Percentiles rank a stretch among this genome's conserved stretches.
These are phyloP conservation scores for Scaptomyza pallida DNA, from an alignment of 1,140 invertebrate species.

Conservation along the genomic window DNA sequence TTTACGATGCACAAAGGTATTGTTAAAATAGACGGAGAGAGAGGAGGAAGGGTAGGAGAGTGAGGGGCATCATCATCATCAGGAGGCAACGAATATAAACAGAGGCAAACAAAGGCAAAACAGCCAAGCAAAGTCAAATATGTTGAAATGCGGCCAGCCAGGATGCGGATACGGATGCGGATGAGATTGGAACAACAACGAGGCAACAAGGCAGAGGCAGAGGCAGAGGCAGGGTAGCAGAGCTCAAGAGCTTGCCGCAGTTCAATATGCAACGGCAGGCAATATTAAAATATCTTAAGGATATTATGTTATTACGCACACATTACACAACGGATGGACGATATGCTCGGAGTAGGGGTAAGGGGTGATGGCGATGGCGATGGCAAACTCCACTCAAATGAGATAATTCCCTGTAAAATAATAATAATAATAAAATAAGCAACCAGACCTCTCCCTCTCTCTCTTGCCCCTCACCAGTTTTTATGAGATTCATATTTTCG, in stretches of 20 bases:
- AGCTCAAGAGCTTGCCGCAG: slow-evolving; percentile 56
- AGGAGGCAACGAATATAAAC: slow-evolving; percentile 60
- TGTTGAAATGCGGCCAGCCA: slow-evolving; percentile 79
- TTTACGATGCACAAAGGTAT: slow-evolving; percentile 84
- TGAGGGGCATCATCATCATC: neutral
- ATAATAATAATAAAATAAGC: slow-evolving; percentile 83
- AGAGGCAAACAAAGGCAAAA: slow-evolving; percentile 67
- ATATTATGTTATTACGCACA: slow-evolving; percentile 83
- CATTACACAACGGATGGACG: slow-evolving; percentile 63
- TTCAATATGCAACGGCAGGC: slow-evolving; percentile 82
- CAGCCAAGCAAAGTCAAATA: slow-evolving; percentile 77
- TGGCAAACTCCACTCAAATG: slow-evolving; percentile 76
- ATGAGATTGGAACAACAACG: slow-evolving; percentile 23
- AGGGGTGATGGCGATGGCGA: slow-evolving; percentile 6
- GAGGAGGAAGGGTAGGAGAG: slow-evolving; percentile 23
- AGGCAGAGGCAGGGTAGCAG: too few species aligned
- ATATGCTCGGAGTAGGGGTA: neutral
- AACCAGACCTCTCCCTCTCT: slow-evolving; percentile 10
- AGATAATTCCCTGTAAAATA: slow-evolving; percentile 83
- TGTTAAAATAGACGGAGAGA: slow-evolving; percentile 60
- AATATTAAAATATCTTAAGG: slow-evolving; percentile 83
- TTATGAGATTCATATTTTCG: slow-evolving; percentile 80
- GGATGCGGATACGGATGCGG: slow-evolving; percentile 30
- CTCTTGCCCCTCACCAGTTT: slow-evolving; percentile 20
- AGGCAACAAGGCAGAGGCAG: slow-evolving; percentile 2